Conservation (phyloP, 2,113 vertebrate species). For the Tetraodon nigroviridis region DNA sequence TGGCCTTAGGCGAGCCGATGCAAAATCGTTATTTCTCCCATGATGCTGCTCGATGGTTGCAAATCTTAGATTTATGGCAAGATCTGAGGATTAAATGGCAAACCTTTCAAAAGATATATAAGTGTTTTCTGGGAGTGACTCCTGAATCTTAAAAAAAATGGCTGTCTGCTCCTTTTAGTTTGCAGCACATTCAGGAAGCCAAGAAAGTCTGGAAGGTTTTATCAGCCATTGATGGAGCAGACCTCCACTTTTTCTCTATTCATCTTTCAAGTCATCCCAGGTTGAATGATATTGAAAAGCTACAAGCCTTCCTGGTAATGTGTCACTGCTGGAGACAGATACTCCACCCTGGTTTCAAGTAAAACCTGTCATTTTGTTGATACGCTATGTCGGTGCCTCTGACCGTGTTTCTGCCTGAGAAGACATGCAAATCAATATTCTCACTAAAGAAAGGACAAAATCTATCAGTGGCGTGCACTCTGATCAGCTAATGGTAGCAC, state of each 20-base stretch:
- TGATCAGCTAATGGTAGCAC: slow-evolving; percentile 19
- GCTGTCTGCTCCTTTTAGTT: no score
- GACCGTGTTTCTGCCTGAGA: slow-evolving; percentile 21
- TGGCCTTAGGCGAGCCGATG: slow-evolving; percentile 12
- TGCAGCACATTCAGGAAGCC: neutral
- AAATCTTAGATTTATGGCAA: neutral
- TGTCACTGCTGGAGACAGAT: slow-evolving; percentile 48
- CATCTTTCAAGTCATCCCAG: neutral
- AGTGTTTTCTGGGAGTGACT: no score
- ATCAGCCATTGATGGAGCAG: neutral
- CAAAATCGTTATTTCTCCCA: slow-evolving; percentile 3
- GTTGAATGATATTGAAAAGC: slow-evolving; percentile 23
- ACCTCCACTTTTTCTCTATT: slow-evolving; percentile 10
- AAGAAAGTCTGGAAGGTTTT: neutral
- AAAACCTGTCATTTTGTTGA: slow-evolving; percentile 58
- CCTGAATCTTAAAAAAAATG: no score
- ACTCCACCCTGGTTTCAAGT: slow-evolving; percentile 49
- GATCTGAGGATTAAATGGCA: neutral
- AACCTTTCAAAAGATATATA: no score
- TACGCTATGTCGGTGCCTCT: slow-evolving; percentile 40
- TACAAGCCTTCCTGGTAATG: slow-evolving; percentile 37
- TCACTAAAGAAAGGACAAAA: slow-evolving; percentile 24
- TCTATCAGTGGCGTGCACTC: slow-evolving; percentile 19
- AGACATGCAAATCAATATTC: slow-evolving; percentile 26
- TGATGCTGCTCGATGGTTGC: neutral